A percentile compares a stretch with the other conserved stretches of the same genome.
These are phyloP conservation scores for Petrocephalus microphthalmus DNA, from an alignment of 2,113 vertebrate genomes.

Conservation along the genomic window DNA sequence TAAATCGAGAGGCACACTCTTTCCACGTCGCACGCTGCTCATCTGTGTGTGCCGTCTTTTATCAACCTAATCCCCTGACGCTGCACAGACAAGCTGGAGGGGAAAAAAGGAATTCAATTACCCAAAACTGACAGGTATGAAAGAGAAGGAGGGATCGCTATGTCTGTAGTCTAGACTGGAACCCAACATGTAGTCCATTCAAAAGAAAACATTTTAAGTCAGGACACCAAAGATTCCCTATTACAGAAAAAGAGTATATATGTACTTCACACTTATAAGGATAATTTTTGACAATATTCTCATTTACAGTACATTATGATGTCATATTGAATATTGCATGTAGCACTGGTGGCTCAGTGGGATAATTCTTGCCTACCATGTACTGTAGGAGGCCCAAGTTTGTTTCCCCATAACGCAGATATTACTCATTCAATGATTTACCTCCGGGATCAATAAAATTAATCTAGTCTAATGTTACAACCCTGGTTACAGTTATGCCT, in stretches of 20 bases:
- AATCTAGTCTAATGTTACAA: background rate
- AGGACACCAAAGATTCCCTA: slow-evolving; percentile 17
- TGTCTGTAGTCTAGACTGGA: slow-evolving; percentile 14
- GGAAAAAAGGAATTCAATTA: slow-evolving; percentile 35
- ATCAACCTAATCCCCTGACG: slow-evolving; percentile 23
- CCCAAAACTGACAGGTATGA: slow-evolving; percentile 24
- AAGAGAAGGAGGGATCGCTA: slow-evolving; percentile 8
- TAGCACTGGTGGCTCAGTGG: background rate
- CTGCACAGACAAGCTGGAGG: slow-evolving; percentile 16
- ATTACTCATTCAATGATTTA: background rate
- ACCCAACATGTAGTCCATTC: slow-evolving; percentile 14
- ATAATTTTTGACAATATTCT: background rate
- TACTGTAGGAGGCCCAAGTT: background rate
- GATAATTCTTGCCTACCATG: background rate
- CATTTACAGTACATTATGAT: background rate
- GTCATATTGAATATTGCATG: background rate
- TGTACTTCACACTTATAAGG: background rate
- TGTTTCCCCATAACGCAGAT: background rate
- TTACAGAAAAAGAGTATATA: slow-evolving; percentile 8
- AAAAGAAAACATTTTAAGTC: slow-evolving; percentile 18
- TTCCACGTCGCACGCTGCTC: background rate
- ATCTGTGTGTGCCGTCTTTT: slow-evolving; percentile 19
- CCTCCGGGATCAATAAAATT: background rate
- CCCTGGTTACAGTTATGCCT: background rate
- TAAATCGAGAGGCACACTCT: background rate